A percentile compares a stretch with the other conserved stretches of the same genome.
These are phyloP conservation scores for Carassius auratus DNA, from an alignment of 2,113 vertebrate genomes.

Conservation along the genomic window DNA sequence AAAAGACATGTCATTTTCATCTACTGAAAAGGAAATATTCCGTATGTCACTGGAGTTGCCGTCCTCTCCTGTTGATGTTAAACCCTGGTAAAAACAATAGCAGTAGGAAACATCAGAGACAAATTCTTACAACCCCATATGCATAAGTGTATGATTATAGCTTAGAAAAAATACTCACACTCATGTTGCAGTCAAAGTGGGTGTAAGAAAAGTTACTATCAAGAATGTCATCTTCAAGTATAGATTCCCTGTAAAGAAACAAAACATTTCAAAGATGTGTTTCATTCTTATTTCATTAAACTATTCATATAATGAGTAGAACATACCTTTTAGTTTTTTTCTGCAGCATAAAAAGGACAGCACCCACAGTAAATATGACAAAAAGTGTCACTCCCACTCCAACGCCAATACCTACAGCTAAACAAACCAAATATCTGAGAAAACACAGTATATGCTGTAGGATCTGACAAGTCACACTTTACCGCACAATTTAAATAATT, in stretches of 20 bases:
- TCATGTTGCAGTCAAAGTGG: constrained; percentile 7
- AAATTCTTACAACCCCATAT: not conserved
- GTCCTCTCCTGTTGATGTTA: constrained; percentile 27
- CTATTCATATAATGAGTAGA: not conserved
- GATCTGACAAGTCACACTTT: not conserved
- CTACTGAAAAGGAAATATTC: not conserved
- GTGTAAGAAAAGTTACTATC: constrained; percentile 22
- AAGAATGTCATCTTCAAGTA: constrained; percentile 16
- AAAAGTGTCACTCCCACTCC: constrained; percentile 65
- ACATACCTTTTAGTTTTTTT: constrained; percentile 60
- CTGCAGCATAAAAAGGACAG: constrained; percentile 54
- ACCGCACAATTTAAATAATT: not conserved
- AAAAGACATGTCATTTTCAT: not conserved
- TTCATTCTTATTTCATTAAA: not conserved
- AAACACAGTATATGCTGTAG: not conserved
- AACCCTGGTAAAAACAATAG: constrained; percentile 57
- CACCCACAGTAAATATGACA: constrained; percentile 52
- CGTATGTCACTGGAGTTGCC: not conserved
- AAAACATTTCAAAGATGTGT: constrained; percentile 1
- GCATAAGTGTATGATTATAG: not conserved
- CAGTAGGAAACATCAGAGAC: constrained; percentile 5
- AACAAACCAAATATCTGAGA: not conserved
- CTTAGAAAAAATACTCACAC: not conserved
- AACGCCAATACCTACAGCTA: constrained; percentile 59
- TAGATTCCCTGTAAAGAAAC: constrained; percentile 32